phyloP scores from a whole-genome alignment of 2,113 vertebrate species.

The Ascaphus truei region DNA sequence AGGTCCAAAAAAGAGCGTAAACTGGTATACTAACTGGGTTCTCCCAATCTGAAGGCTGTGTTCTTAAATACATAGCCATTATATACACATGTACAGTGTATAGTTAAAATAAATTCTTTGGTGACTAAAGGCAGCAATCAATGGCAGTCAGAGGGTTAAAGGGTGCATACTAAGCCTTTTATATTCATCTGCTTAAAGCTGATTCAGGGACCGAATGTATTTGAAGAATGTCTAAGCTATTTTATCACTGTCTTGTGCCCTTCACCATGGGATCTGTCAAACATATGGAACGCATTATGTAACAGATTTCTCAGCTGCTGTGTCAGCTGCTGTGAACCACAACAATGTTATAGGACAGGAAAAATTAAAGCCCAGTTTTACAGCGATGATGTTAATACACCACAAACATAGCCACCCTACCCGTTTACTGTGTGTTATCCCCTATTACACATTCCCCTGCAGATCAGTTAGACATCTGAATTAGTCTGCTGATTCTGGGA shows the following conservation, averaged over 20 bases:
- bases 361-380: background rate
- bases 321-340: slow-evolving; percentile 11
- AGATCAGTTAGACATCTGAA: background rate
- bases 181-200: slow-evolving; percentile 2
- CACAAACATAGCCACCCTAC: slow-evolving; percentile 26
- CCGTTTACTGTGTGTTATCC: background rate
- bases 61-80: too few species aligned
- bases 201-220: slow-evolving; percentile 7
- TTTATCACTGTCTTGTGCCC: slow-evolving; percentile 26
- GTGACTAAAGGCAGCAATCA: too few species aligned
- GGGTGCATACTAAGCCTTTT: slow-evolving; percentile 17
- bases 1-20: too few species aligned
- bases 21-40: too few species aligned
- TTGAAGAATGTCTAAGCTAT: slow-evolving; percentile 14
- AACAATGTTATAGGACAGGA: slow-evolving; percentile 14
- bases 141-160: background rate
- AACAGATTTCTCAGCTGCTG: slow-evolving; percentile 16
- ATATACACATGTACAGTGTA: too few species aligned
- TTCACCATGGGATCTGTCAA: slow-evolving; percentile 5
- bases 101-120: too few species aligned
- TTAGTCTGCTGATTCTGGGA: background rate
- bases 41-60: too few species aligned
- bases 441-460: background rate
- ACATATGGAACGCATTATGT: slow-evolving; percentile 16
- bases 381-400: slow-evolving; percentile 25